Percentiles rank a stretch among this genome's conserved stretches.
Conservation (phyloP, 2,113 vertebrate genomes). For the Candoia aspera region DNA sequence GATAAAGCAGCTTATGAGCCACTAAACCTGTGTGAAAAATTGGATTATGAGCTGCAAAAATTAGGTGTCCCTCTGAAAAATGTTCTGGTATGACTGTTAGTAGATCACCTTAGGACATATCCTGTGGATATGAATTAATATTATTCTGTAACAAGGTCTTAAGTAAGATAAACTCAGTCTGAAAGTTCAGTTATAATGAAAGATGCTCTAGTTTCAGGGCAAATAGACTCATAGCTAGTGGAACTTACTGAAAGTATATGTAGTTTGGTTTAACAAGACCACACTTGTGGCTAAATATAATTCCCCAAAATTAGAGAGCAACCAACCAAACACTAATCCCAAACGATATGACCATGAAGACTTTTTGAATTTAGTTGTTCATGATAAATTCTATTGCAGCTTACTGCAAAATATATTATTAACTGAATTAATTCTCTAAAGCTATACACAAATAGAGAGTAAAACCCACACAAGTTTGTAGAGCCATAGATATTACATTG, state of each 20-base stretch:
- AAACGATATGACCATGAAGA: neutral
- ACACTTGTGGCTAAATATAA: neutral
- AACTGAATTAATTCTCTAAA: neutral
- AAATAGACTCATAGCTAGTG: neutral
- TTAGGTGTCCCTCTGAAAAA: too few species aligned
- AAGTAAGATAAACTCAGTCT: neutral
- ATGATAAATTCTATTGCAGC: neutral
- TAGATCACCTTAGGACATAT: too few species aligned
- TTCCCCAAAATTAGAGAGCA: neutral
- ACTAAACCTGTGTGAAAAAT: too few species aligned
- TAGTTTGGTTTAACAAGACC: too few species aligned
- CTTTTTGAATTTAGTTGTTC: neutral
- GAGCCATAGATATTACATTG: too few species aligned
- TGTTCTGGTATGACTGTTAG: too few species aligned
- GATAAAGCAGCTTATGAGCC: too few species aligned
- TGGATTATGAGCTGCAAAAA: too few species aligned
- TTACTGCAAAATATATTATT: neutral
- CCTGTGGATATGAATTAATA: too few species aligned
- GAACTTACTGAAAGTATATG: neutral
- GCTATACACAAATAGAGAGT: neutral
- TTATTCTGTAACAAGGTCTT: neutral
- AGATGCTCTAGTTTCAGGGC: too few species aligned
- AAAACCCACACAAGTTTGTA: too few species aligned
- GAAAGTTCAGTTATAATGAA: neutral
- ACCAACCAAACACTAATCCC: neutral